Base-by-base conservation (phyloP, 2,797 vertebrate species). In the Benthosema pterotum region DNA sequence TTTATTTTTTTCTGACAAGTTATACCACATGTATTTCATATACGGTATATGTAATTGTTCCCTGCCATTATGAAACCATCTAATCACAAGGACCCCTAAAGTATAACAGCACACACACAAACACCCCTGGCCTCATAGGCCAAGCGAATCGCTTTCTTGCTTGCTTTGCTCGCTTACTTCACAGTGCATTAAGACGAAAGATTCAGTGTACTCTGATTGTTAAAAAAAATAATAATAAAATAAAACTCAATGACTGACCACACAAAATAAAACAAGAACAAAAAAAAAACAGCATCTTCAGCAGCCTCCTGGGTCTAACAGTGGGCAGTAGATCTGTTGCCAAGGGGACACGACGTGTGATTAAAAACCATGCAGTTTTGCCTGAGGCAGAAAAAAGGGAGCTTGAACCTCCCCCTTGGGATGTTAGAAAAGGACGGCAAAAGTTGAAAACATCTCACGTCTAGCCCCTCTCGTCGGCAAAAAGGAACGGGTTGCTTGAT, bases 121-220 rank as follows among this genome's bases (percentile, higher is more conserved):
- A 79, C 65, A 75, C 80, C 87, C 88, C 88, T 83, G 83, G 87
- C 88, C 88, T 86, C 80, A 61, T 51, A 71, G 86, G 87, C 78
- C 71, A 75, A 67, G 75, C 76, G 78, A 84, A 75, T 74, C 61
- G 11, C 55, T 38, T 38, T 7, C 32, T 32, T 32, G 32, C 32
- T 38, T 38, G 71, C 80, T 85, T 38, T 38, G 71, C 80, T 85
- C 83, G 86, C 88, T 90, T 75, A 83, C 88, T 93, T 93, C 92
- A 92, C 92, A 94, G 93, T 93, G 93, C 91, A 93, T 92, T 92
- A 93, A 93, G 89, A 93, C 90, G 82, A 90, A 84, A 80, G n/a
- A 82, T 92, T 92, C 91, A 93, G 93, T 93, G 92, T 94, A 92
- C 89, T 93, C 87, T 72, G 89, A 92, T 90, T 86, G 70, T 80